Base-by-base conservation (phyloP, 2,888 invertebrate genomes). In the Machimus rusticus region DNA sequence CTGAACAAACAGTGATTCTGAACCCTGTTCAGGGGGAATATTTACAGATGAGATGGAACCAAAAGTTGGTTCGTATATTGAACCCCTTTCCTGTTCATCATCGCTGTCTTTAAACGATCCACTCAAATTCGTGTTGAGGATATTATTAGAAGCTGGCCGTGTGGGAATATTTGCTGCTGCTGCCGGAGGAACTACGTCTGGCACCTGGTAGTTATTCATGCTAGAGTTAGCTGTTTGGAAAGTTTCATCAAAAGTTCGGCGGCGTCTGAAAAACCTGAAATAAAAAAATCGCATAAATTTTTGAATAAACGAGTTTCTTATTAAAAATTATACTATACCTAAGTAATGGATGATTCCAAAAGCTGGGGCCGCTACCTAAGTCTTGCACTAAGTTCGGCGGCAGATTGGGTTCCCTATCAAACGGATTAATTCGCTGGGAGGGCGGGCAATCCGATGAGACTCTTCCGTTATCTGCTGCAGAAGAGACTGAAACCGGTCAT, bases 91-190 rank as follows among this genome's bases (percentile, higher is more conserved):
- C 8, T 89, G 84, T 51, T 89, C 89, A 77, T 88, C 89, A 43
- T 87, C 86, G 82, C 90, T 88, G 66, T 87, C 92, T 89, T 91
- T 91, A 88, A 93, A 92, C 74, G 93, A 93, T 87, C 93, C 93
- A 90, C 93, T 91, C 90, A 93, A 91, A 91, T 93, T 92, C 90
- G 92, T 91, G 91, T 93, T 93, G 79, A 93, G 90, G 89, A 93
- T 91, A 90, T 93, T 93, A 90, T 93, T 93, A 79, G 93, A 92
- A 2, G 90, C 85, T 84, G 89, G 87, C 12, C 84, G 88, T 51
- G 88, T 84, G 55, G 85, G 81, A 85, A 81, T 51, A 74, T 86
- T 74, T 8, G 78, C 87, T 66, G 84, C 34, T 34, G 57, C 82
- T 46, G 88, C 84, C 6, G 66, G 12, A 66, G 66, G 66, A 23